Conservation (phyloP, 1,140 invertebrate genomes). For the Drusus annulatus region DNA sequence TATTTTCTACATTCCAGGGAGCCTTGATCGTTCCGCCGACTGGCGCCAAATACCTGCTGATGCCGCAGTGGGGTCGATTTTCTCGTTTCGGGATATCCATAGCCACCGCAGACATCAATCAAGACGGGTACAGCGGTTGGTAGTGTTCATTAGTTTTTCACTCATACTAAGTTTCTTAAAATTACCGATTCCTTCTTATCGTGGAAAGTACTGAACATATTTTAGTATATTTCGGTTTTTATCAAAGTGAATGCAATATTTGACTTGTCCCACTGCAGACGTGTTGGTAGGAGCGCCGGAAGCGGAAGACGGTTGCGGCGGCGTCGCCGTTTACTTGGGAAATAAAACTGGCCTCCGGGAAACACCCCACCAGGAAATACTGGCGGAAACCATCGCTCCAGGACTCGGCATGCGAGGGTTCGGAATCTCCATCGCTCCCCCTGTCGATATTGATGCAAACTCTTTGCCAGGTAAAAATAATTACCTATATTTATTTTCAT, state of each 20-base stretch:
- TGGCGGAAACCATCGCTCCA: conserved; percentile 62
- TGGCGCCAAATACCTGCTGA: conserved; percentile 7
- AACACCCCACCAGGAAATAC: conserved; percentile 60
- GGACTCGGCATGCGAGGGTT: conserved; percentile 66
- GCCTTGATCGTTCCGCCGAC: not conserved
- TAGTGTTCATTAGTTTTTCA: no score
- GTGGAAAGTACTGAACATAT: no score
- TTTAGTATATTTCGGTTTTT: no score
- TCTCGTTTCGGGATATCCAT: conserved; percentile 69
- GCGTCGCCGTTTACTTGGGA: conserved; percentile 71
- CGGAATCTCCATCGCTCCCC: conserved; percentile 69
- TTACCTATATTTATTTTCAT: no score
- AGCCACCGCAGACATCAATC: conserved; percentile 69
- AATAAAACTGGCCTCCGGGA: conserved; percentile 65
- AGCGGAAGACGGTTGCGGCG: conserved; percentile 64
- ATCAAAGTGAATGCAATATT: not conserved
- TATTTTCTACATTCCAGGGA: conserved; percentile 36
- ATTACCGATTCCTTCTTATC: no score
- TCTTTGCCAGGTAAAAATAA: conserved; percentile 62
- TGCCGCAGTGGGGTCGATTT: conserved; percentile 53
- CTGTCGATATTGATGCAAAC: conserved; percentile 69
- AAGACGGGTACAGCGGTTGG: conserved; percentile 66
- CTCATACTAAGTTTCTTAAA: no score
- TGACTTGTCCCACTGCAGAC: conserved; percentile 60
- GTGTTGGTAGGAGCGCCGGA: conserved; percentile 71